Evolutionary conservation across 2,113 vertebrate species (phyloP).

Genomic region (Brachyhypopomus gauderio): DNA sequence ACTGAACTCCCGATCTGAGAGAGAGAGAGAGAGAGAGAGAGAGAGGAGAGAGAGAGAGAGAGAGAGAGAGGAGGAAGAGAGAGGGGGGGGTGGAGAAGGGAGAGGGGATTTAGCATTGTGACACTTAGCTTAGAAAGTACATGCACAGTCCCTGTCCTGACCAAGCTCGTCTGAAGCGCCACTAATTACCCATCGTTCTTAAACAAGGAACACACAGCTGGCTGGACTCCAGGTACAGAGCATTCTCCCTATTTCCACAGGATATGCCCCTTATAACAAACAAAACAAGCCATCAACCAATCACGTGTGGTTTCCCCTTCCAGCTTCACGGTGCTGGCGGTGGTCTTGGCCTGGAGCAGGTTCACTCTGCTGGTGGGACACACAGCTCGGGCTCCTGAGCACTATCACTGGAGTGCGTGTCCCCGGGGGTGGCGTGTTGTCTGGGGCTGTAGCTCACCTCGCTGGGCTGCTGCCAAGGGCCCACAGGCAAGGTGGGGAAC

Average conservation of each 20-base stretch:
- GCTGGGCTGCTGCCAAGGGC: no score
- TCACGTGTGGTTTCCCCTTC: slow-evolving; percentile 50
- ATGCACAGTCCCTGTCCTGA: neutral
- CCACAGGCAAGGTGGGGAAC: no score
- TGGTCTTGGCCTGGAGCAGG: neutral
- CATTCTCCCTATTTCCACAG: slow-evolving; percentile 63
- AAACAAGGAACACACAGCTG: slow-evolving; percentile 36
- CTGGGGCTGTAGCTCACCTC: no score
- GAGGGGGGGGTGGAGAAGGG: neutral
- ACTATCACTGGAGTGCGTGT: no score
- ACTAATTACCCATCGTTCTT: neutral
- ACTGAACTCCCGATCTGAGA: slow-evolving; percentile 89
- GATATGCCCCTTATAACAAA: slow-evolving; percentile 47
- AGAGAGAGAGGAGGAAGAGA: neutral
- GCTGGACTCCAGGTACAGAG: slow-evolving; percentile 34
- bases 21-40: slow-evolving; percentile 19
- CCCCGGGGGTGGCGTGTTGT: no score
- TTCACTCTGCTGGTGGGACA: no score
- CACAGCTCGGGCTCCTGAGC: no score
- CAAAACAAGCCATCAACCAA: slow-evolving; percentile 35
- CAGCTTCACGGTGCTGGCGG: slow-evolving; percentile 55
- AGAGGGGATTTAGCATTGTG: neutral
- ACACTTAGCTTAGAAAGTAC: neutral
- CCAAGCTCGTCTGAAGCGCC: neutral
- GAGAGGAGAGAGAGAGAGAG: neutral